phyloP scores from a whole-genome alignment of 2,113 vertebrate genomes.

The Guaruba guarouba region DNA sequence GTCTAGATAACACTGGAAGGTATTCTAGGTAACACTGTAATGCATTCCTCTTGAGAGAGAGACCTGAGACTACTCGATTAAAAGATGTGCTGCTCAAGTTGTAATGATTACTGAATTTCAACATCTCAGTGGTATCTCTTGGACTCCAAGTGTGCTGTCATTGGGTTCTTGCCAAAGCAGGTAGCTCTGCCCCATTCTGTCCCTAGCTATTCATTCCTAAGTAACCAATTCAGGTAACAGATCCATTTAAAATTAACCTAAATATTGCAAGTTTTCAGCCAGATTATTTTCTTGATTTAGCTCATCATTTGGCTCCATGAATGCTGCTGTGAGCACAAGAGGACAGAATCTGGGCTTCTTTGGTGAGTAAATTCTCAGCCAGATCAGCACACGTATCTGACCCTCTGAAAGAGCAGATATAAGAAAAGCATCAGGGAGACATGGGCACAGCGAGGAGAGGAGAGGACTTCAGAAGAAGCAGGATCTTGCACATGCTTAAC shows the following conservation, averaged over 20 bases:
- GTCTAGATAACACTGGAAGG: not conserved
- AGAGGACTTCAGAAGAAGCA: not conserved
- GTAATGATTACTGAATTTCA: not conserved
- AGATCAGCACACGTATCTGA: not conserved
- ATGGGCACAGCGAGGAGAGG: rapidly evolving
- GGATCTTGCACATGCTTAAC: not conserved
- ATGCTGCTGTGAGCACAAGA: not conserved
- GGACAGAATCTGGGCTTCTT: not conserved
- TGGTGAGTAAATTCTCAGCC: not conserved
- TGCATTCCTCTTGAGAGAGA: not conserved
- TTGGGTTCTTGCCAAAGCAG: not conserved
- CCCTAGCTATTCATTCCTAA: not conserved
- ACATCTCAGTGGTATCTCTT: not conserved
- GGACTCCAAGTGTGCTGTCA: not conserved
- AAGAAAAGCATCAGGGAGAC: not conserved
- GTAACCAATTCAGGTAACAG: not conserved
- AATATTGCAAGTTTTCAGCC: not conserved
- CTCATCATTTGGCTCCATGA: not conserved
- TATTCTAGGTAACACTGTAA: not conserved
- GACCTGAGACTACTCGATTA: not conserved
- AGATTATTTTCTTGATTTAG: not conserved
- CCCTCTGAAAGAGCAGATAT: not conserved
- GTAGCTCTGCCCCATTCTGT: not conserved
- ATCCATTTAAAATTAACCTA: not conserved
- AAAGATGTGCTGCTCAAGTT: not conserved